Evolutionary conservation across 2,888 invertebrate genomes (phyloP).

Genomic region (Clepsis dumicolana): DNA sequence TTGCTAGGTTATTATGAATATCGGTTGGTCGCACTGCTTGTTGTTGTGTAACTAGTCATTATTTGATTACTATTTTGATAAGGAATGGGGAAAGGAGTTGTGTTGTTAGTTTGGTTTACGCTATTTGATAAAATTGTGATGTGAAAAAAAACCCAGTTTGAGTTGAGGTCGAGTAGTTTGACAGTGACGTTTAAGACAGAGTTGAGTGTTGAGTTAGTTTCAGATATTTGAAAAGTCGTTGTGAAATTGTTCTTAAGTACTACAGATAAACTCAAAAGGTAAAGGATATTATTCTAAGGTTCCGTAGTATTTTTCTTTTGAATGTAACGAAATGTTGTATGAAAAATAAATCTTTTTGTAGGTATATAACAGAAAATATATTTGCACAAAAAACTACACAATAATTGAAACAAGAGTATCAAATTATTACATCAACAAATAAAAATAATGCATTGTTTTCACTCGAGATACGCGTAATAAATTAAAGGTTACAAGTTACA

Average conservation of each 20-base stretch:
- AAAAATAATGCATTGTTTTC: slow-evolving; percentile 19
- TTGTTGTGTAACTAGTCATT: slow-evolving; percentile 10
- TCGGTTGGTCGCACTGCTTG: neutral
- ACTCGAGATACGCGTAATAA: slow-evolving; percentile 8
- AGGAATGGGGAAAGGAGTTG: neutral
- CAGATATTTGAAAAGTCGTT: neutral
- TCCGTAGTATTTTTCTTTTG: neutral
- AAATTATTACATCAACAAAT: neutral
- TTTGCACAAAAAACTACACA: slow-evolving; percentile 9
- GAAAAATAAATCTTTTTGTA: neutral
- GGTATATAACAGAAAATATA: slow-evolving; percentile 15
- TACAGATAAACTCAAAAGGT: neutral
- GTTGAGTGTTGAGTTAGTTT: neutral
- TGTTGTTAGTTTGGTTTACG: neutral
- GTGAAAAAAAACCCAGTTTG: neutral
- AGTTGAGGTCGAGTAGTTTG: neutral
- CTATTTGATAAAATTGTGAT: neutral
- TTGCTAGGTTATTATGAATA: neutral
- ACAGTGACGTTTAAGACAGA: neutral
- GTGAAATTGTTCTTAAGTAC: neutral
- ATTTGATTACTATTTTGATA: neutral
- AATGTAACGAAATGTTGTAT: neutral
- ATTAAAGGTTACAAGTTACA: slow-evolving; percentile 4
- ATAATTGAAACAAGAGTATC: slow-evolving; percentile 17
- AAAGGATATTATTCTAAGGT: neutral